Percentiles rank a stretch among this genome's conserved stretches.
phyloP scores from a whole-genome alignment of 2,888 invertebrate genomes.

The Junonia oenone region DNA sequence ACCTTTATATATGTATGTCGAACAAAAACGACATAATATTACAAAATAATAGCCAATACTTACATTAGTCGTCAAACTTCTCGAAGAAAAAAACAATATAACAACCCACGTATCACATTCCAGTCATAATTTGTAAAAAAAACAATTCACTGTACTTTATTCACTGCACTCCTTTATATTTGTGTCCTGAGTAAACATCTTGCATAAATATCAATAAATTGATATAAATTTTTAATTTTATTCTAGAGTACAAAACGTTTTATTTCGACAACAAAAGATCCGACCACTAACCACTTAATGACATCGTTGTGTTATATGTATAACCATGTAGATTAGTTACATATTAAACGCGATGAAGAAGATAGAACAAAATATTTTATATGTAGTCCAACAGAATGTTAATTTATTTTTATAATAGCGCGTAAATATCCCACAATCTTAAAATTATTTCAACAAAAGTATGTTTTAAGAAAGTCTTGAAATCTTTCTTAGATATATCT shows the following conservation, averaged over 20 bases:
- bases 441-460: not conserved
- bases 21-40: not conserved
- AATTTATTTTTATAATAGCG: not conserved
- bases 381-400: not conserved
- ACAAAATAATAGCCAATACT: slow-evolving; percentile 25
- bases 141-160: slow-evolving; percentile 43
- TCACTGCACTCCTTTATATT: slow-evolving; percentile 48
- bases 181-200: slow-evolving; percentile 45
- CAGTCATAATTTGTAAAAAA: slow-evolving; percentile 38
- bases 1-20: slow-evolving; percentile 21
- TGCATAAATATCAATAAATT: slow-evolving; percentile 19
- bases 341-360: not conserved
- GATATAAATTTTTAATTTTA: slow-evolving; percentile 3
- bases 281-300: slow-evolving; percentile 19
- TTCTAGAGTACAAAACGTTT: not conserved
- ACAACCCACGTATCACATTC: slow-evolving; percentile 33
- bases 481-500: slow-evolving; percentile 1
- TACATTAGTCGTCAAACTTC: slow-evolving; percentile 21
- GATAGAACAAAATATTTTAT: not conserved
- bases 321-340: slow-evolving; percentile 11
- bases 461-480: not conserved
- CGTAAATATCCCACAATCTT: not conserved
- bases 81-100: slow-evolving; percentile 21
- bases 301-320: slow-evolving; percentile 16
- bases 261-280: slow-evolving; percentile 22